These are phyloP conservation scores for Nasonovia ribisnigri DNA, from an alignment of 2,888 invertebrate genomes.

Conservation along the genomic window DNA sequence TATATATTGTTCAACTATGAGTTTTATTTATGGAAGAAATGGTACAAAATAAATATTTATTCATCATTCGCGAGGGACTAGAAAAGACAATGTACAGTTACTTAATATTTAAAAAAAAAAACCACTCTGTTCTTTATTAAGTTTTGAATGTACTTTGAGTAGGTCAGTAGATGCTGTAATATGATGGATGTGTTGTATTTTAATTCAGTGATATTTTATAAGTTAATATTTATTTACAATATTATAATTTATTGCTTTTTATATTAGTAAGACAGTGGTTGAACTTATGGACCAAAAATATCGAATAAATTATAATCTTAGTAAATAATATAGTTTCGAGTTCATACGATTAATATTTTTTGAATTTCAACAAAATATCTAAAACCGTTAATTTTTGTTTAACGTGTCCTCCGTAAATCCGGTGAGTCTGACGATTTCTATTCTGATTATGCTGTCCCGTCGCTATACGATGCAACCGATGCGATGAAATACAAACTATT, in stretches of 20 bases:
- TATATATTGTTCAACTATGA: background rate
- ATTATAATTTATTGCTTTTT: background rate
- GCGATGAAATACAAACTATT: no score
- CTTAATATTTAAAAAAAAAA: background rate
- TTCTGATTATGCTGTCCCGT: no score
- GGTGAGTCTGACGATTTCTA: no score
- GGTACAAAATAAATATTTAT: background rate
- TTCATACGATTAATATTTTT: background rate
- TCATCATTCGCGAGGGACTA: background rate
- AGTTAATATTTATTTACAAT: background rate
- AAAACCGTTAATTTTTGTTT: background rate
- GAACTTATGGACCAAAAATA: background rate
- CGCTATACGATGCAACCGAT: no score
- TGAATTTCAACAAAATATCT: background rate
- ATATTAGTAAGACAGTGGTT: background rate
- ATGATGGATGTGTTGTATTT: background rate
- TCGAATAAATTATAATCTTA: background rate
- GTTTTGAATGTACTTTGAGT: background rate
- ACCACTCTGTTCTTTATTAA: background rate
- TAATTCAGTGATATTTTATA: background rate
- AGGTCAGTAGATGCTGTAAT: background rate
- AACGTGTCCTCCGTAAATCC: no score
- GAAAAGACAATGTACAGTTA: background rate
- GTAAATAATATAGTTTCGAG: background rate
- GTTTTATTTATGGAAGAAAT: background rate